Conservation (phyloP, 2,888 invertebrate genomes). For the Ochlodes sylvanus region DNA sequence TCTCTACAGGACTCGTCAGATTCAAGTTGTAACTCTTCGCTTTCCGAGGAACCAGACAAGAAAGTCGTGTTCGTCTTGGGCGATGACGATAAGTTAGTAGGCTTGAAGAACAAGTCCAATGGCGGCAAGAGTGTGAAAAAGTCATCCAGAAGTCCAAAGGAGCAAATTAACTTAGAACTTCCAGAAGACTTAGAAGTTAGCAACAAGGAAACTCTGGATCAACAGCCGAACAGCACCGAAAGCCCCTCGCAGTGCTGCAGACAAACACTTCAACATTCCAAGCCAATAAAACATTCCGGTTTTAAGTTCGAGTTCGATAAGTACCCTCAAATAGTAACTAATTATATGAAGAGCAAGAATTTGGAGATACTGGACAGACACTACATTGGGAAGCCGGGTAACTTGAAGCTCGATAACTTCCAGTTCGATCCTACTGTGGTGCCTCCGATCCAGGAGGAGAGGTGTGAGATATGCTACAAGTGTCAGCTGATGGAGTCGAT, state of each 20-base stretch:
- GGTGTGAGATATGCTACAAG: constrained; percentile 82
- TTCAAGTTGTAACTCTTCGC: constrained; percentile 67
- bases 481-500: constrained; percentile 83
- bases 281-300: constrained; percentile 87
- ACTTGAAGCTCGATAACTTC: constrained; percentile 80
- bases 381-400: constrained; percentile 84
- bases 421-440: constrained; percentile 80
- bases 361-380: constrained; percentile 86
- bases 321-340: constrained; percentile 89
- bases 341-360: constrained; percentile 91
- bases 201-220: constrained; percentile 56
- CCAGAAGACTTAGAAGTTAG: constrained; percentile 52
- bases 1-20: constrained; percentile 68
- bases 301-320: constrained; percentile 90
- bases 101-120: constrained; percentile 84
- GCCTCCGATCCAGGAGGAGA: constrained; percentile 74
- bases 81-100: constrained; percentile 88
- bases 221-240: constrained; percentile 52
- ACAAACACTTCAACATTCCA: constrained; percentile 84
- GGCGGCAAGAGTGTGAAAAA: constrained; percentile 73
- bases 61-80: constrained; percentile 89
- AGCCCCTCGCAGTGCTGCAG: constrained; percentile 77
- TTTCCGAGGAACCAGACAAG: constrained; percentile 66
- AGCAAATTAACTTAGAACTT: constrained; percentile 53
- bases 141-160: constrained; percentile 65